phyloP scores from a whole-genome alignment of 2,888 invertebrate species.

The Drosophila maculinotata region DNA sequence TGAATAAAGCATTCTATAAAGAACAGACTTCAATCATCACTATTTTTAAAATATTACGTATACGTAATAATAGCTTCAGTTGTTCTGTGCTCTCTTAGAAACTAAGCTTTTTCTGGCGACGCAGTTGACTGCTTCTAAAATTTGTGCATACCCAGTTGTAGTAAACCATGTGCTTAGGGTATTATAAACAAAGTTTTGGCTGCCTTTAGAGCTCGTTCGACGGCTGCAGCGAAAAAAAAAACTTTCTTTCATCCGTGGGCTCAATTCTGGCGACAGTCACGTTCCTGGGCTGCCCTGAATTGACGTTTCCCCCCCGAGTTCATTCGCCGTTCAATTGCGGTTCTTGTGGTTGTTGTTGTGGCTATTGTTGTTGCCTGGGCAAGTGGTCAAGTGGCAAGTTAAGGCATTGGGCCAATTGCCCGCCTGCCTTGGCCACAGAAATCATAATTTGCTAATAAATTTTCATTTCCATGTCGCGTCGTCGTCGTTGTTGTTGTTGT shows the following conservation, averaged over 20 bases:
- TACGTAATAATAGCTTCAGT: too few species aligned
- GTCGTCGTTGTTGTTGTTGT: constrained; percentile 19
- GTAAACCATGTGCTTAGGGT: constrained; percentile 4
- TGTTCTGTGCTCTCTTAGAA: too few species aligned
- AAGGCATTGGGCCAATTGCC: constrained; percentile 36
- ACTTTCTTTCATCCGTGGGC: constrained; percentile 72
- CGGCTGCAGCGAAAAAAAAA: constrained; percentile 32
- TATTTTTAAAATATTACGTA: too few species aligned
- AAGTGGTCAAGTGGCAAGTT: constrained; percentile 52
- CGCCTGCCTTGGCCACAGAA: constrained; percentile 59
- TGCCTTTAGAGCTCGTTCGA: constrained; percentile 15
- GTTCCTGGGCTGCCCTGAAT: constrained; percentile 74
- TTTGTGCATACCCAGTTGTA: background rate
- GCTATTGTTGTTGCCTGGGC: constrained; percentile 24
- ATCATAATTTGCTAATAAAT: constrained; percentile 78
- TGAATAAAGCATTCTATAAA: too few species aligned
- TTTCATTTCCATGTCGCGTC: constrained; percentile 71
- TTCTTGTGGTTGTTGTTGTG: constrained; percentile 16
- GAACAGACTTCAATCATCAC: too few species aligned
- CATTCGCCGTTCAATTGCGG: constrained; percentile 49
- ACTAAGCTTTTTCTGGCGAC: too few species aligned
- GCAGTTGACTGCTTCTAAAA: too few species aligned
- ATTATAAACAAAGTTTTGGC: constrained; percentile 26
- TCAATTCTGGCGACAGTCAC: constrained; percentile 74
- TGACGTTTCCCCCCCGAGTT: constrained; percentile 47